phyloP scores from a whole-genome alignment of 1,140 invertebrate genomes.

The Sycophila sp. region DNA sequence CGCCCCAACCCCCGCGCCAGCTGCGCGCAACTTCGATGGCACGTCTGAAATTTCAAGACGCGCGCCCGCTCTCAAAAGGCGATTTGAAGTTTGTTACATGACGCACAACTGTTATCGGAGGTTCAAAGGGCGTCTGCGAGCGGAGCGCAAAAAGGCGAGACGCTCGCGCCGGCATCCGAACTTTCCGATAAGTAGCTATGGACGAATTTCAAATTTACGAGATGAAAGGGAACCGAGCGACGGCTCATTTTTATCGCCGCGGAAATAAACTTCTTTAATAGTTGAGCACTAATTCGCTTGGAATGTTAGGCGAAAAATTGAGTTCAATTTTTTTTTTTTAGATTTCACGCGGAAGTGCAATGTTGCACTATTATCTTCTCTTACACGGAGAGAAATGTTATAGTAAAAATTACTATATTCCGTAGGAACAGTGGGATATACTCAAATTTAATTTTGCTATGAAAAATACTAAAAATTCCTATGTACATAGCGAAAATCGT shows the following conservation, averaged over 20 bases:
- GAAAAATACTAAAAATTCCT: too few relatives aligned
- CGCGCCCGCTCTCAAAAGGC: background rate
- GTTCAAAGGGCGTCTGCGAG: background rate
- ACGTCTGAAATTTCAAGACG: constrained; percentile 23
- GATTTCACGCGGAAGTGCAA: too few relatives aligned
- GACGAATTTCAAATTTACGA: constrained; percentile 26
- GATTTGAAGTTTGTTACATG: constrained; percentile 33
- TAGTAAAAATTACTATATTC: too few relatives aligned
- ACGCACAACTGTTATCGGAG: constrained; percentile 6
- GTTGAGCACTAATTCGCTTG: background rate
- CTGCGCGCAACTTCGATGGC: too few relatives aligned
- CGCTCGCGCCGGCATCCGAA: background rate
- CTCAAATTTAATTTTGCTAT: too few relatives aligned
- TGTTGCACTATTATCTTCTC: too few relatives aligned
- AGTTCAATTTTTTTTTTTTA: too few relatives aligned
- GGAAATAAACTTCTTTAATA: background rate
- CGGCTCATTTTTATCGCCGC: constrained; percentile 4
- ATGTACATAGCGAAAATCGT: too few relatives aligned
- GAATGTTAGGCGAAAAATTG: background rate
- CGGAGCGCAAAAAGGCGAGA: background rate
- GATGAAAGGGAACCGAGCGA: constrained; percentile 7
- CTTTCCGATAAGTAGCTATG: constrained; percentile 20
- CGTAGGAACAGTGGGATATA: too few relatives aligned
- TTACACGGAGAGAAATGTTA: too few relatives aligned
- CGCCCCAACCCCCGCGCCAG: background rate